Evolutionary conservation across 1,140 invertebrate species (phyloP), one percentile per base, ranked within the genome.

Genomic region (Drosophila sucinea): DNA sequence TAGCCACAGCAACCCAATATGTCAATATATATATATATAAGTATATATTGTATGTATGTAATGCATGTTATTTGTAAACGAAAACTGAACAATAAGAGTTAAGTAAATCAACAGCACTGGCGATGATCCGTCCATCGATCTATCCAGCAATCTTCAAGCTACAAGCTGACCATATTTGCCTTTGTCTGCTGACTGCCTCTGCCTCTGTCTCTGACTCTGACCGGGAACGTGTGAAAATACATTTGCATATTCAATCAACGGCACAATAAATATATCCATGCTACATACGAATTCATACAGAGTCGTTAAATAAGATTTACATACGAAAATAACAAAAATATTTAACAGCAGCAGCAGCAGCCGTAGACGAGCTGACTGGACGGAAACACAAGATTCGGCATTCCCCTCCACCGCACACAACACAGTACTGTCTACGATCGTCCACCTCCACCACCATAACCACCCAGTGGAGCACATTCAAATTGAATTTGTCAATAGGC

Each of bases 221-320:
- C 61, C 17, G 47, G 72, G 71, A 81, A 87, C 76, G 84, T 89
- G 84, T 89, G 84, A 89, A 89, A 89, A 81, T 84, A 78, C 84
- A 89, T 89, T 89, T 89, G 84, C 84, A 89, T 89, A 89, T 89
- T 89, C 84, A 89, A 89, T 89, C 84, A 89, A 80, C 74, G 84
- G 67, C 84, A 89, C 84, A 89, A 89, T 89, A 89, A 89, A 89
- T 89, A 81, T 77, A 74, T 67, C 72, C 61, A 75, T 76, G 57
- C 78, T 86, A 86, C 82, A 86, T 70, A 83, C 83, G 84, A 90
- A 89, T 89, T 89, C 84, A 89, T 89, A 90, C 81, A 81, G 77
- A 84, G 80, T 78, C 74, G 84, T 89, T 89, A 89, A 89, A 89
- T 81, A 89, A 89, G 74, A 89, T 89, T 89, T 73, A 89, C 84